Conservation (phyloP, 2,113 vertebrate species). For the Cercocebus atys region DNA sequence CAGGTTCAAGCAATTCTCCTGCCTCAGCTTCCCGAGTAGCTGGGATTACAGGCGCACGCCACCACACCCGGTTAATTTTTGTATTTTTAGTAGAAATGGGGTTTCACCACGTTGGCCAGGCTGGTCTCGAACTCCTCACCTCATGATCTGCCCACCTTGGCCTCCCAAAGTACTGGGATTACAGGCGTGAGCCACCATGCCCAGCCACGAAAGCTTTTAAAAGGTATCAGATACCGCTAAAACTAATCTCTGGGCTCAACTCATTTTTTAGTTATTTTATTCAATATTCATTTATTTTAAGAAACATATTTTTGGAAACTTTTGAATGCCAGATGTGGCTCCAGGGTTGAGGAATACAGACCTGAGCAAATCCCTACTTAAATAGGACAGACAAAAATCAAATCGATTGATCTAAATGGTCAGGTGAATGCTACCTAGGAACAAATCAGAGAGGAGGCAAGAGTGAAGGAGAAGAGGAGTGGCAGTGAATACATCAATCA, state of each 20-base stretch:
- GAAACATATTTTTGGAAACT: background rate
- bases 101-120: too few species aligned
- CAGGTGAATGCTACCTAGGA: background rate
- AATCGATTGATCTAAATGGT: background rate
- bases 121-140: too few species aligned
- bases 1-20: too few species aligned
- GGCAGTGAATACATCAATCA: accelerated
- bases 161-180: too few species aligned
- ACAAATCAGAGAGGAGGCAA: too few species aligned
- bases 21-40: too few species aligned
- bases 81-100: too few species aligned
- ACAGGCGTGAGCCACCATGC: too few species aligned
- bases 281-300: background rate
- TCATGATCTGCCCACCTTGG: too few species aligned
- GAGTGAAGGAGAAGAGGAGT: background rate
- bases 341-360: background rate
- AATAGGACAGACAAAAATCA: background rate
- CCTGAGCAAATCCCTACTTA: background rate
- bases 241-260: background rate
- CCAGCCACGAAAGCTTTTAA: background rate
- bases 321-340: background rate
- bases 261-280: background rate
- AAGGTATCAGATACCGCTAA: background rate
- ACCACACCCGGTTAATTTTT: too few species aligned
- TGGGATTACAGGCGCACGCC: too few species aligned